Base-by-base conservation (phyloP, 2,888 invertebrate genomes). In the Dendrolimus houi region DNA sequence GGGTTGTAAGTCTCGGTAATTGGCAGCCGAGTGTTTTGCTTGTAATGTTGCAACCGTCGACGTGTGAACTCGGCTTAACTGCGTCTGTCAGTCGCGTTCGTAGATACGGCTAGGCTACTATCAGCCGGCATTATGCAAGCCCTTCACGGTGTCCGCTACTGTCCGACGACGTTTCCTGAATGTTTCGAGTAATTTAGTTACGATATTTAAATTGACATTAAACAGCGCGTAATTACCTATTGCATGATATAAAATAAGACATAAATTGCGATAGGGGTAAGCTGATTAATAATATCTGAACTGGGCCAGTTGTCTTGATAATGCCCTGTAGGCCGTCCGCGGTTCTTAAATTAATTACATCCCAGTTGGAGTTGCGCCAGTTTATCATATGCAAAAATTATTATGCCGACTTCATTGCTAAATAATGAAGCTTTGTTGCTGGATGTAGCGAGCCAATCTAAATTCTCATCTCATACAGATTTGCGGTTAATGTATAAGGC, bases 1-100 rank as follows among this genome's bases (percentile, higher is more conserved):
- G 76, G 79, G 80, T 79, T 79, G 80, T 83, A 75, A 69, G 72
- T 75, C 71, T 71, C 68, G 73, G 74, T 84, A 86, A 85, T 87
- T 86, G 85, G 81, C 81, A 78, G 79, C 74, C 79, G 80, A 69
- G 75, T 77, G 71, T 70, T 74, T 74, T 71, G 59, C 52, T 56
- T 53, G 57, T 59, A 67, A 65, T 64, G 29, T 29, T 10, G 47
- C 47, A 47, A 71, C 68, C 63, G 63, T 67, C 68, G 66, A 72
- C 74, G 77, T 79, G 81, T 79, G 80, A 76, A 81, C 77, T 70
- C 58, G 67, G 74, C 67, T 71, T 75, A 71, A 73, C 72, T 70
- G 74, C 68, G 66, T 66, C 71, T 77, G 73, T 74, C 75, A 70
- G 64, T 64, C 60, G 64, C 64, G 62, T 68, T 64, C 62, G 64